phyloP scores from a whole-genome alignment of 2,113 vertebrate genomes.

The Clarias batrachus region DNA sequence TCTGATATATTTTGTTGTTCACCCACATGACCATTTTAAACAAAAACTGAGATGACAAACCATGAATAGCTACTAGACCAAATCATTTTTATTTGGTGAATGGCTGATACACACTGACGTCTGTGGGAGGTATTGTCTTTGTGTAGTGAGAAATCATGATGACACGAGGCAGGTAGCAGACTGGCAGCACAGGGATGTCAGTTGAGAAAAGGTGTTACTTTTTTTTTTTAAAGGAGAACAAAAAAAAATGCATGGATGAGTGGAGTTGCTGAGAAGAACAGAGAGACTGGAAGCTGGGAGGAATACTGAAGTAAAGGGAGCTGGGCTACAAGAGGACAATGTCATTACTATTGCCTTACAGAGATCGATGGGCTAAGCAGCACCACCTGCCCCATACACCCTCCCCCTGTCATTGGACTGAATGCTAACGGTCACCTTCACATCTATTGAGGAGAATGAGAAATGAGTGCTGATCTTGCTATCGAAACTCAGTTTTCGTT shows the following conservation, averaged over 20 bases:
- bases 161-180: conserved; percentile 1
- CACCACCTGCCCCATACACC: conserved; percentile 36
- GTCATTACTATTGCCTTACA: conserved; percentile 66
- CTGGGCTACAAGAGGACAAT: conserved; percentile 53
- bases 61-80: neutral
- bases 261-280: conserved; percentile 39
- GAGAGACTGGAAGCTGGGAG: conserved; percentile 11
- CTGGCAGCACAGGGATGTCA: neutral
- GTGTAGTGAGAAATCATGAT: neutral
- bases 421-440: conserved; percentile 34
- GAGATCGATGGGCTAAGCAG: conserved; percentile 61
- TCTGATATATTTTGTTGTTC: neutral
- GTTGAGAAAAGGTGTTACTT: neutral
- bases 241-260: neutral
- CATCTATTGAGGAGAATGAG: neutral
- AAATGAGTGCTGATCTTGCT: neutral
- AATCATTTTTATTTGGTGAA: neutral
- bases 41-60: neutral
- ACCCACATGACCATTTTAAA: neutral
- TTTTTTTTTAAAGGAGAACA: neutral
- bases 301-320: neutral
- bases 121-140: neutral
- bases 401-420: conserved; percentile 10
- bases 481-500: neutral
- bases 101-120: neutral